Evolutionary conservation across 1,140 invertebrate species (phyloP).

Genomic region (Sitophilus oryzae): DNA sequence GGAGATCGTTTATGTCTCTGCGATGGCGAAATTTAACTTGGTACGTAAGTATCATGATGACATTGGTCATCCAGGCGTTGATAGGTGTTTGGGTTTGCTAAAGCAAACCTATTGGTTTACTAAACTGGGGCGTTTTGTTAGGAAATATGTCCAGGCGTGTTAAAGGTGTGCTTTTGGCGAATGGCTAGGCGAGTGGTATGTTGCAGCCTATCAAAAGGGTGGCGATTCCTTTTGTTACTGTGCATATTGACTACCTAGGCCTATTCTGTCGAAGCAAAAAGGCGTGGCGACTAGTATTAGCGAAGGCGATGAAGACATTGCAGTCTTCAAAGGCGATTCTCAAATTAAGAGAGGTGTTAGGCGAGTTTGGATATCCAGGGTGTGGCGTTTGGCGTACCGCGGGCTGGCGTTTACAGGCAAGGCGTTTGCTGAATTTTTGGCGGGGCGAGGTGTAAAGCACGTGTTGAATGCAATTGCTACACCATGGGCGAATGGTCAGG

Average conservation of each 20-base stretch:
- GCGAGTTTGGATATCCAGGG: constrained; percentile 26
- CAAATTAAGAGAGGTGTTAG: constrained; percentile 16
- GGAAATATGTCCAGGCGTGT: constrained; percentile 3
- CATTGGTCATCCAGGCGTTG: constrained; percentile 8
- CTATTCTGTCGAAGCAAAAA: constrained; percentile 26
- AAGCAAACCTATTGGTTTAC: constrained; percentile 38
- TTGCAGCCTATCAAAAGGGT: constrained; percentile 11
- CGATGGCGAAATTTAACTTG: constrained; percentile 1
- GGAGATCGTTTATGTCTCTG: constrained; percentile 10
- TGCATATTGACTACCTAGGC: constrained; percentile 35
- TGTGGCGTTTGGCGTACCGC: constrained; percentile 31
- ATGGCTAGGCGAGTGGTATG: constrained; percentile 3
- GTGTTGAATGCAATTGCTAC: constrained; percentile 34
- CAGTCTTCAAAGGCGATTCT: constrained; percentile 4
- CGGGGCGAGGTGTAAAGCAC: constrained; percentile 28
- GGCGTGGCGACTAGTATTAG: constrained; percentile 25
- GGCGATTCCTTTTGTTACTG: constrained; percentile 22
- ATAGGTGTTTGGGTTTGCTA: background rate
- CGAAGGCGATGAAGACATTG: constrained; percentile 8
- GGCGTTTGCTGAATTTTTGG: constrained; percentile 31
- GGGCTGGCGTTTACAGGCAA: constrained; percentile 31
- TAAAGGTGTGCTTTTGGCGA: constrained; percentile 11
- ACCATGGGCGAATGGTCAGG: constrained; percentile 27
- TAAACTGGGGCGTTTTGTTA: background rate
- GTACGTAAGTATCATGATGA: constrained; percentile 11